Percentiles rank a stretch among this genome's conserved stretches.
Conservation (phyloP, 2,113 vertebrate species). For the Hyperoodon ampullatus region DNA sequence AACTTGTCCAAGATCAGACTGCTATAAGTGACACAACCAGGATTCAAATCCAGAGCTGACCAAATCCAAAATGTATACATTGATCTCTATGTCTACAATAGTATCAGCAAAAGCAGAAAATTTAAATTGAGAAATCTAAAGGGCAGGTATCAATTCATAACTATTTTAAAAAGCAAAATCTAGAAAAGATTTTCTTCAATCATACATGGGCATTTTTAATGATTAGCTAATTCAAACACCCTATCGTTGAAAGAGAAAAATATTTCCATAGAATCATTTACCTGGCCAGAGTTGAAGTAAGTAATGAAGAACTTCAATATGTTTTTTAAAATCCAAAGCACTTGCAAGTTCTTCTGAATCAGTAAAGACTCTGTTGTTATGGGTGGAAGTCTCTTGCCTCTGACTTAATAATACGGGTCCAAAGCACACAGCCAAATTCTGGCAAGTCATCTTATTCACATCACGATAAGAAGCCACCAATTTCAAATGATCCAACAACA, state of each 20-base stretch:
- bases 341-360: constrained; percentile 98
- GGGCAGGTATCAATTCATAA: neutral
- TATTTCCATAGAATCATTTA: constrained; percentile 77
- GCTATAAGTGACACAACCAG: neutral
- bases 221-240: constrained; percentile 12
- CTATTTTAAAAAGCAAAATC: constrained; percentile 42
- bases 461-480: constrained; percentile 96
- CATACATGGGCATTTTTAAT: neutral
- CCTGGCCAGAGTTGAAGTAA: constrained; percentile 99
- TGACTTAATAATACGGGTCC: constrained; percentile 97
- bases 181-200: neutral
- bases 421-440: constrained; percentile 99
- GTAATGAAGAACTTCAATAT: constrained; percentile 99
- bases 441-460: constrained; percentile 98
- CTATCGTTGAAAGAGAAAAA: constrained; percentile 8
- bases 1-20: neutral
- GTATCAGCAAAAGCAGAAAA: constrained; percentile 19
- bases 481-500: constrained; percentile 96
- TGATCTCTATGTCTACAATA: neutral
- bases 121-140: constrained; percentile 13
- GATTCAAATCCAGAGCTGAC: neutral
- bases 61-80: neutral
- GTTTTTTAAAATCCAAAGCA: constrained; percentile 99
- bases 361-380: constrained; percentile 95
- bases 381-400: constrained; percentile 93